Evolutionary conservation across 2,113 vertebrate genomes (phyloP).

Genomic region (Pao palembangensis): DNA sequence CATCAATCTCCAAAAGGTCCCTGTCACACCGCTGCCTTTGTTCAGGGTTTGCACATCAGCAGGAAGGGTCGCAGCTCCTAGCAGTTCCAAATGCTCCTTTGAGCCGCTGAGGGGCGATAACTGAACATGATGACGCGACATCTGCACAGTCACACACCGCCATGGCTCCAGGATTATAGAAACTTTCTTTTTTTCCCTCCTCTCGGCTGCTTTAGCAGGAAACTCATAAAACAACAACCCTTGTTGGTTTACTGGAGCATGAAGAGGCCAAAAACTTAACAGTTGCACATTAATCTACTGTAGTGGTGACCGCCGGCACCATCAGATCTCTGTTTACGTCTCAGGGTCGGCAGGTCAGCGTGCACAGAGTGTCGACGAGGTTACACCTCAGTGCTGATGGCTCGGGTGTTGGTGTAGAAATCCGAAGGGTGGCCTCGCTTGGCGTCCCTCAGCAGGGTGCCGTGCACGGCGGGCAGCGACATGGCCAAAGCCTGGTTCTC

Average conservation of each 20-base stretch:
- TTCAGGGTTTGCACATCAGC: too few species aligned
- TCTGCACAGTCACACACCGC: background rate
- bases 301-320: background rate
- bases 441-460: constrained; percentile 78
- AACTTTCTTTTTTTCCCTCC: constrained; percentile 5
- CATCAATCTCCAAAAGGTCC: constrained; percentile 34
- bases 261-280: constrained; percentile 10
- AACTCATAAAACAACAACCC: constrained; percentile 56
- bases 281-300: constrained; percentile 11
- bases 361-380: background rate
- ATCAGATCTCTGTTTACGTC: background rate
- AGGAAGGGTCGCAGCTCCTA: too few species aligned
- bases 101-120: too few species aligned
- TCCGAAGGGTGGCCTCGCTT: constrained; percentile 62
- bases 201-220: constrained; percentile 33
- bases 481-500: constrained; percentile 82
- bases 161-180: background rate
- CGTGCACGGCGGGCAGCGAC: constrained; percentile 76
- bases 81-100: too few species aligned
- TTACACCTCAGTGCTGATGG: constrained; percentile 94
- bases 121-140: background rate
- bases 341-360: background rate
- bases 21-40: constrained; percentile 1
- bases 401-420: constrained; percentile 83
- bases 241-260: constrained; percentile 45